phyloP scores from a whole-genome alignment of 2,888 invertebrate genomes.

The Caenorhabditis sp. region DNA sequence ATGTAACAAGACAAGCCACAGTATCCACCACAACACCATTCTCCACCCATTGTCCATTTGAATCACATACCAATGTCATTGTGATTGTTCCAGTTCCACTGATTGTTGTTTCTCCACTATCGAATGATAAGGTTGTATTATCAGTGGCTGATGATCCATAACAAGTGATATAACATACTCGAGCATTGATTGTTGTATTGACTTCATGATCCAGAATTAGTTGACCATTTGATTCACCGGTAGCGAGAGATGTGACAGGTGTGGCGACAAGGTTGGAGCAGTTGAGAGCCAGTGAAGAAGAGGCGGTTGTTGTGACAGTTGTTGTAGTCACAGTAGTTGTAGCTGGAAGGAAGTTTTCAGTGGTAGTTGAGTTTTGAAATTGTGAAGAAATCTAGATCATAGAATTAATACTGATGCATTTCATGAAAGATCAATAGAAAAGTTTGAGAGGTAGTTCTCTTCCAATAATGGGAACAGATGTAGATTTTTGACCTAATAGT shows the following conservation, averaged over 20 bases:
- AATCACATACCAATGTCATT: slow-evolving; percentile 20
- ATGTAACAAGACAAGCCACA: slow-evolving; percentile 29
- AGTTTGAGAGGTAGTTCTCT: too few relatives aligned
- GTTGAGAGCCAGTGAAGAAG: slow-evolving; percentile 17
- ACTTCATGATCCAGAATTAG: slow-evolving; percentile 32
- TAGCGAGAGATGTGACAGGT: slow-evolving; percentile 14
- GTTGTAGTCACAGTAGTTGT: slow-evolving; percentile 23
- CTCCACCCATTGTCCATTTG: slow-evolving; percentile 34
- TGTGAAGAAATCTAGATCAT: too few relatives aligned
- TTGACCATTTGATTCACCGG: slow-evolving; percentile 28
- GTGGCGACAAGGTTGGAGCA: slow-evolving; percentile 32
- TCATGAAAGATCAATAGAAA: too few relatives aligned
- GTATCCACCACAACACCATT: slow-evolving; percentile 30
- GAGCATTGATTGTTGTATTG: slow-evolving; percentile 18
- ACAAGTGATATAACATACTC: slow-evolving; percentile 27
- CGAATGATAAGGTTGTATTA: slow-evolving; percentile 27
- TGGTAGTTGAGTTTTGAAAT: not conserved
- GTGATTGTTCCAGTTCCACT: slow-evolving; percentile 21
- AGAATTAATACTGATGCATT: too few relatives aligned
- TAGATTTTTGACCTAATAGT: too few relatives aligned
- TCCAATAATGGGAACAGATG: too few relatives aligned
- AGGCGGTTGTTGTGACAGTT: slow-evolving; percentile 33
- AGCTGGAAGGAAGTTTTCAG: not conserved
- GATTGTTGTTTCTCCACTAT: slow-evolving; percentile 17
- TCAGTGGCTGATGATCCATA: slow-evolving; percentile 29